A percentile compares a stretch with the other conserved stretches of the same genome.
These are phyloP conservation scores for Pseudoatta argentina DNA, from an alignment of 1,140 invertebrate genomes.

Conservation along the genomic window DNA sequence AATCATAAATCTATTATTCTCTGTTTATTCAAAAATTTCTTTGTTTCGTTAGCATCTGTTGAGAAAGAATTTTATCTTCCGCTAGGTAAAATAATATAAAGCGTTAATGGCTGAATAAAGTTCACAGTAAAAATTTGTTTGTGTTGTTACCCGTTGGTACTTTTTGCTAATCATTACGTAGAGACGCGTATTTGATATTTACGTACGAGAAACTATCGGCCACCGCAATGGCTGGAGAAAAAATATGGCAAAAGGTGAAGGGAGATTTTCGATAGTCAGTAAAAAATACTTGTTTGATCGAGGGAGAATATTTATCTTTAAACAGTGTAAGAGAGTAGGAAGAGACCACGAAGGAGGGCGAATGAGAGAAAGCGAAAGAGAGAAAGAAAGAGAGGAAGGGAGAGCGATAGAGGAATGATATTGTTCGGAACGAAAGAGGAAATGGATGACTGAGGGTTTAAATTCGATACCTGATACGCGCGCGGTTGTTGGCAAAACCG, in stretches of 20 bases:
- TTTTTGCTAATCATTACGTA: conserved; percentile 22
- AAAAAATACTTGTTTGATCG: conserved; percentile 26
- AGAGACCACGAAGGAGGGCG: not conserved
- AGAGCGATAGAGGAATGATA: conserved; percentile 23
- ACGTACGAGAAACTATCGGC: not conserved
- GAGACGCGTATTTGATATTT: conserved; percentile 12
- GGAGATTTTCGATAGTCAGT: conserved; percentile 32
- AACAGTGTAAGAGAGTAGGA: conserved; percentile 9
- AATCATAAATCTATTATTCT: not conserved
- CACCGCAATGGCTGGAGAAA: conserved; percentile 17
- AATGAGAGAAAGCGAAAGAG: not conserved
- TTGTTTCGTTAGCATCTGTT: not conserved
- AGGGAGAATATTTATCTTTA: conserved; percentile 47
- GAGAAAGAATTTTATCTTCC: not conserved
- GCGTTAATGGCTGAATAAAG: conserved; percentile 20
- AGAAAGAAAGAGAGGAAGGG: not conserved
- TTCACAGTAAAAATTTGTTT: conserved; percentile 22
- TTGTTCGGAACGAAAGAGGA: conserved; percentile 36
- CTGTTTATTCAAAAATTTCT: not conserved
- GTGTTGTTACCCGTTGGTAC: not conserved
- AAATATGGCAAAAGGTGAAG: conserved; percentile 23
- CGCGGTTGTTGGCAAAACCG: conserved; percentile 45
- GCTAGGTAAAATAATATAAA: conserved; percentile 5
- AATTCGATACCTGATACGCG: conserved; percentile 57
- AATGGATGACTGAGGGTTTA: conserved; percentile 45